These are phyloP conservation scores for Phoenicopterus ruber DNA, from an alignment of 2,113 vertebrate genomes.

Conservation along the genomic window DNA sequence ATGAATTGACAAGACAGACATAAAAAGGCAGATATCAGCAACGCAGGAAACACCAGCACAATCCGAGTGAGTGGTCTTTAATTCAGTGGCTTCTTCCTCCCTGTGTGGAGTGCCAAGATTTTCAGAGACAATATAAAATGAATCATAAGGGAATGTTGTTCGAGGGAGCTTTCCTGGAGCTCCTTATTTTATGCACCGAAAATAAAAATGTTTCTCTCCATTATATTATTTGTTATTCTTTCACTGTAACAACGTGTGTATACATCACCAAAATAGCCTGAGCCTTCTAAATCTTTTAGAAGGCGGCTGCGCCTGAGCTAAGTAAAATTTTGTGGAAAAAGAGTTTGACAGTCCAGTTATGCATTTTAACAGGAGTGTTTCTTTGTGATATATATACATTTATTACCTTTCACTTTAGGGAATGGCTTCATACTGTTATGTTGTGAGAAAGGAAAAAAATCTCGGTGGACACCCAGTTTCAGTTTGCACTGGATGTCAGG, in stretches of 20 bases:
- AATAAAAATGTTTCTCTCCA: neutral
- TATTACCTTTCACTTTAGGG: neutral
- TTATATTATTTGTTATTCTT: neutral
- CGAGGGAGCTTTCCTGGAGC: neutral
- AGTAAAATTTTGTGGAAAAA: neutral
- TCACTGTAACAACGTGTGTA: neutral
- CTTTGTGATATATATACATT: neutral
- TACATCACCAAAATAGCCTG: neutral
- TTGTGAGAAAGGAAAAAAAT: neutral
- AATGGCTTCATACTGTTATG: neutral
- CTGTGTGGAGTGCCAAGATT: neutral
- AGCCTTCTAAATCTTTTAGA: neutral
- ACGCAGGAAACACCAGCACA: neutral
- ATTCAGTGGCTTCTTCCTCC: neutral
- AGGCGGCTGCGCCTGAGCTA: neutral
- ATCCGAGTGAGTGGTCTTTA: neutral
- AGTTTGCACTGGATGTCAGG: neutral
- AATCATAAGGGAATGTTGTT: neutral
- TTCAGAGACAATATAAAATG: neutral
- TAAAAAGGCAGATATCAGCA: neutral
- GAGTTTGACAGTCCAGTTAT: neutral
- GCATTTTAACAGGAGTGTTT: neutral
- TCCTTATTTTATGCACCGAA: neutral
- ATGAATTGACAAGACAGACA: neutral
- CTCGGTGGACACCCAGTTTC: neutral